Percentiles rank a stretch among this genome's conserved stretches.
Conservation (phyloP, 2,888 invertebrate genomes). For the Galeruca laticollis region DNA sequence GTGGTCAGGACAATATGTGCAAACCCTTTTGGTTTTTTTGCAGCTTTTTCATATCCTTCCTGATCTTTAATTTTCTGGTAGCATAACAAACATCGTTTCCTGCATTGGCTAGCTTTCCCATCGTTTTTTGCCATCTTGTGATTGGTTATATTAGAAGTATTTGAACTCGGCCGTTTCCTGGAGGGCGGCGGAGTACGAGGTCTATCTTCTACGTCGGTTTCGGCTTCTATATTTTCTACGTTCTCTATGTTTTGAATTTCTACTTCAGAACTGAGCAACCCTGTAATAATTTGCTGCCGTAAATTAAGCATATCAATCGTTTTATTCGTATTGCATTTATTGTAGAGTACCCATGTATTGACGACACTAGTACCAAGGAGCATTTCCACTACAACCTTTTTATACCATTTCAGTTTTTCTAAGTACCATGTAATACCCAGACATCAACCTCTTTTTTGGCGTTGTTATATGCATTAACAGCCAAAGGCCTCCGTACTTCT, state of each 20-base stretch:
- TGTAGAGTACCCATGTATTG: neutral
- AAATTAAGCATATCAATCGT: neutral
- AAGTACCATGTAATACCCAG: slow-evolving; percentile 37
- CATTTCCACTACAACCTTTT: slow-evolving; percentile 12
- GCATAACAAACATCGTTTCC: neutral
- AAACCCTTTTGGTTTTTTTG: neutral
- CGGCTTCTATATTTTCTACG: neutral
- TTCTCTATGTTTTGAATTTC: neutral
- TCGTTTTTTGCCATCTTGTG: slow-evolving; percentile 1
- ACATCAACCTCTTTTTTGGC: slow-evolving; percentile 37
- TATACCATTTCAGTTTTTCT: slow-evolving; percentile 12
- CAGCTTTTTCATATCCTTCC: neutral
- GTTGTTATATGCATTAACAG: slow-evolving; percentile 34
- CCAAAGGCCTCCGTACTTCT: slow-evolving; percentile 27
- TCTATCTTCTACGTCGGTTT: neutral
- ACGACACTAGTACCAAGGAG: neutral
- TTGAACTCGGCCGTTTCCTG: neutral
- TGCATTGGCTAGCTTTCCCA: neutral
- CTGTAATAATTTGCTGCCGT: neutral
- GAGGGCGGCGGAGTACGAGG: neutral
- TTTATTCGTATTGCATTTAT: neutral
- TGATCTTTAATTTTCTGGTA: neutral
- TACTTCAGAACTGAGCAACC: neutral
- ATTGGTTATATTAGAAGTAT: neutral
- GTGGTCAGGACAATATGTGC: neutral